Conservation (phyloP, 2,113 vertebrate genomes). For the Bufo gargarizans region DNA sequence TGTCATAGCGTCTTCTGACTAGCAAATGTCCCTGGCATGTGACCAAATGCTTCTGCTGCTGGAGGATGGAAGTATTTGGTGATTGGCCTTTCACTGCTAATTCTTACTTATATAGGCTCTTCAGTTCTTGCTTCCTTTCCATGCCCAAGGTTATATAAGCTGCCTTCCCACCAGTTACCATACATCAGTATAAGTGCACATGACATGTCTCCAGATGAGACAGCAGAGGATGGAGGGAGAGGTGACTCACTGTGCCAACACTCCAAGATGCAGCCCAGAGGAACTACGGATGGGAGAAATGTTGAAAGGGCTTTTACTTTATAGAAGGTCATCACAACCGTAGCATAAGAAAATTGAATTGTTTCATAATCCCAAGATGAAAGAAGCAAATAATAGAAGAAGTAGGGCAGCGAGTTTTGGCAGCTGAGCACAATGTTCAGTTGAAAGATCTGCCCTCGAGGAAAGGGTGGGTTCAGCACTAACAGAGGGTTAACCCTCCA, state of each 20-base stretch:
- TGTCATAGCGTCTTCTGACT: neutral
- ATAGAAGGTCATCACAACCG: conserved; percentile 41
- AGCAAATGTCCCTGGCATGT: neutral
- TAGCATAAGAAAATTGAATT: conserved; percentile 37
- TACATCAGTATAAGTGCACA: conserved; percentile 7
- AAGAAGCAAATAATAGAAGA: conserved; percentile 51
- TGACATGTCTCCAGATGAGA: neutral
- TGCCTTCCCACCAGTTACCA: neutral
- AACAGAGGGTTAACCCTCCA: conserved; percentile 20
- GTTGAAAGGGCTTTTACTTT: conserved; percentile 31
- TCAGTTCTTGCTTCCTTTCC: neutral
- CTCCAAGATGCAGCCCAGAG: conserved; percentile 29
- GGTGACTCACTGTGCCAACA: neutral
- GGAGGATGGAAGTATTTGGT: neutral
- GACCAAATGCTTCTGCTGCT: neutral
- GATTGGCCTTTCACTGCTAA: neutral
- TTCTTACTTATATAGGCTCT: neutral
- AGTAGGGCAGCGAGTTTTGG: conserved; percentile 57
- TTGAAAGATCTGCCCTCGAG: conserved; percentile 31
- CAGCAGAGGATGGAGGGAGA: conserved; percentile 21
- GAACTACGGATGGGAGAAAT: conserved; percentile 6
- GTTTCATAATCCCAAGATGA: conserved; percentile 55
- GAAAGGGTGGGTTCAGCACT: neutral
- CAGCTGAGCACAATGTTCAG: conserved; percentile 28
- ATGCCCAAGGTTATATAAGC: neutral